Base-by-base conservation (phyloP, 2,797 vertebrate species). In the Alectoris magna region DNA sequence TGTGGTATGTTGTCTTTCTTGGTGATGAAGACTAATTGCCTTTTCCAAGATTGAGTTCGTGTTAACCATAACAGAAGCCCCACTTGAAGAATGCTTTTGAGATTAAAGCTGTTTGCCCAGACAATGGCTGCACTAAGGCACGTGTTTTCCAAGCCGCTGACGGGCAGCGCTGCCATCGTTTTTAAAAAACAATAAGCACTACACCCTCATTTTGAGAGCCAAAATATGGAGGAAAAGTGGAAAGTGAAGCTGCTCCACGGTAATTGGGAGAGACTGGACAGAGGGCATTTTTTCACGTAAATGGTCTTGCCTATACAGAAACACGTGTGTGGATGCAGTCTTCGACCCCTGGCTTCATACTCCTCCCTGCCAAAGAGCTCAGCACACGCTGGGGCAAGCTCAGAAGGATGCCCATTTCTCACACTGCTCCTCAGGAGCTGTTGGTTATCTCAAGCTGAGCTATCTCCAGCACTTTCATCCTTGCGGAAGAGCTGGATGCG, bases 261-360 rank as follows among this genome's bases (percentile, higher is more conserved):
- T 74, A 66, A 39, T 19, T 0, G 0, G 3, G 29, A 46, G 29
- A 67, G n/a, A 8, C 14, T 31, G 41, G 23, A 23, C 4, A 1
- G 17, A 5, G 4, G 5, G n/a, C 43, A 2, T 53, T 84, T 70
- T 67, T 31, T 75, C 5, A 38, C 55, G 41, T n/a, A 64, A 77
- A 55, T 21, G 9, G 15, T 59, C 14, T 83, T 7, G 7, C 14
- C 18, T 31, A n/a, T 55, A 21, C 38, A 75, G 43, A 87, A 88
- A 2, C 9, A 3, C 38, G 5, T 14, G 11, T 17, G 34, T 24
- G 59, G 23, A 11, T 63, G 55, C 6, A 11, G 56, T 21, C 38
- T 51, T 59, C 66, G 29, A 43, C 38, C 55, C 16, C 53, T 31
- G 10, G 10, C 27, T 31, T 55, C 53, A 4, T 55, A 29, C 53